Evolutionary conservation across 2,113 vertebrate species (phyloP).

Genomic region (Rhynchopsitta pachyrhyncha): DNA sequence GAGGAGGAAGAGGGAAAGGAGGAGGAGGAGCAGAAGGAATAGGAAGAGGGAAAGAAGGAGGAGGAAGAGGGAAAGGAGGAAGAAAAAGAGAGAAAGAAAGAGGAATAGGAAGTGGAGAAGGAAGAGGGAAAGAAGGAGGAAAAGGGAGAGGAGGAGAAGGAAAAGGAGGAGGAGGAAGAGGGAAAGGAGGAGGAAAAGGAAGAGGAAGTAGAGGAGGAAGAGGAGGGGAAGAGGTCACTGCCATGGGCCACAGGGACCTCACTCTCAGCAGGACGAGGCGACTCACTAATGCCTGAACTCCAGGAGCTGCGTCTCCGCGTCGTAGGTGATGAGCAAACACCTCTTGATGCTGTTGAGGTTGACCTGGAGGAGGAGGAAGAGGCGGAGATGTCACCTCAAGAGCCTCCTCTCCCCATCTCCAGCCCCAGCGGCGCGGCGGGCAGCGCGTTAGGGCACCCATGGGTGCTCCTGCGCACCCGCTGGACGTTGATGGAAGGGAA

Average conservation of each 20-base stretch:
- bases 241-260: too few relatives aligned
- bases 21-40: accelerated
- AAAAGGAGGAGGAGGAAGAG: too few relatives aligned
- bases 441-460: not conserved
- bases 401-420: not conserved
- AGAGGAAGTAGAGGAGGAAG: too few relatives aligned
- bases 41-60: too few relatives aligned
- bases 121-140: too few relatives aligned
- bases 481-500: slow-evolving; percentile 94
- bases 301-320: slow-evolving; percentile 77
- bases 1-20: too few relatives aligned
- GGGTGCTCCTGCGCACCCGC: slow-evolving; percentile 68
- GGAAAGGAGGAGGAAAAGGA: too few relatives aligned
- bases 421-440: too few relatives aligned
- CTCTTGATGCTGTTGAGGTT: slow-evolving; percentile 89
- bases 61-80: too few relatives aligned
- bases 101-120: not conserved
- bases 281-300: slow-evolving; percentile 93
- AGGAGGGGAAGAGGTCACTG: not conserved
- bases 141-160: too few relatives aligned
- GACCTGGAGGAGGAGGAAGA: slow-evolving; percentile 69
- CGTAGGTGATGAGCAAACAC: slow-evolving; percentile 86
- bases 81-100: too few relatives aligned
- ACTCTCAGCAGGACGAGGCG: accelerated
- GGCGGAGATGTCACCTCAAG: not conserved